Base-by-base conservation (phyloP, 2,888 invertebrate species). In the Phoronis australis region DNA sequence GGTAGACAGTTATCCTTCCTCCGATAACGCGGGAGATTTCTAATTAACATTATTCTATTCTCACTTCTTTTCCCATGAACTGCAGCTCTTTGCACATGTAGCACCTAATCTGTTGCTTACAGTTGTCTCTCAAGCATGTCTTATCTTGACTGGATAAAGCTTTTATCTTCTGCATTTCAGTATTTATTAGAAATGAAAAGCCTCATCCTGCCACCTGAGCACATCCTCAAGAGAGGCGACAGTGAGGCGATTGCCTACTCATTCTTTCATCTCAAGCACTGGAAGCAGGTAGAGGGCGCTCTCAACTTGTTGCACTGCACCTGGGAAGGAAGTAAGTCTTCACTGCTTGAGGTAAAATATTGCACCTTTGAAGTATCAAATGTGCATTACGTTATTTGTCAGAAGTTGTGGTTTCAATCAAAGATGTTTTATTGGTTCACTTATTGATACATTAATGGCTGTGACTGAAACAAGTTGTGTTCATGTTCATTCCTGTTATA, bases 161-260 rank as follows among this genome's bases (percentile, higher is more conserved):
- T n/a, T n/a, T n/a, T 24, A 24, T 52, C 27, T 37, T 50, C 57
- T 40, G 27, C 48, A 52, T 66, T 71, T 27, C 72, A 82, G 81
- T 95, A 95, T 82, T 82, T 96, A 63, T 79, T 95, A 69, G 96
- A 97, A 82, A 88, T 90, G 83, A 94, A 95, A 71, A 87, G 93
- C 46, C 81, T 97, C 44, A 92, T 95, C 60, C 81, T 96, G 69
- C 96, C 97, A 47, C 94, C 97, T 1, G 97, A 97, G 80, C 97
- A 97, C 78, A 89, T 96, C 67, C 80, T 97, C 54, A 93, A 92
- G 78, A 82, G 95, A 59, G 97, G 96, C 15, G 96, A 96, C 79
- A 92, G 92, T 51, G 97, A 97, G 80, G 96, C 96, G 1, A 83
- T 97, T 51, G 92, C 95, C 1, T 97, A 97, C 79, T 87, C 94